Evolutionary conservation across 2,113 vertebrate genomes (phyloP).

Genomic region (Fulica atra): DNA sequence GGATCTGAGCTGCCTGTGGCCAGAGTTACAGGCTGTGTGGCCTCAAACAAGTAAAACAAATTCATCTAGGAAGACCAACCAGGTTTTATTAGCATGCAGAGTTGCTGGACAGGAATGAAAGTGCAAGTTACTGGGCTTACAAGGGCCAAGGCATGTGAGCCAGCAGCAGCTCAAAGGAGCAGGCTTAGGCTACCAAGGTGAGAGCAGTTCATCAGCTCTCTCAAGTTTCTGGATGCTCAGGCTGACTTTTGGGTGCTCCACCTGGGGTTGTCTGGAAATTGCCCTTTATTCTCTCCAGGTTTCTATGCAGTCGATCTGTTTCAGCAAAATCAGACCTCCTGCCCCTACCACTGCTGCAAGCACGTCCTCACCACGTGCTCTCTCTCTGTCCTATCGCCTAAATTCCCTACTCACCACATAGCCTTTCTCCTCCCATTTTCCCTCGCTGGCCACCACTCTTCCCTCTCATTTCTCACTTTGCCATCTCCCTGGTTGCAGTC

Average conservation of each 20-base stretch:
- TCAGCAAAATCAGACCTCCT: not conserved
- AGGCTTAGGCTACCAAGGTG: not conserved
- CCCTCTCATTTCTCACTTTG: not conserved
- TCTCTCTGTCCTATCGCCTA: not conserved
- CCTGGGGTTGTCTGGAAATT: not conserved
- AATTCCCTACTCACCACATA: not conserved
- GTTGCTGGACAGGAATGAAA: not conserved
- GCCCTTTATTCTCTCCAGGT: not conserved
- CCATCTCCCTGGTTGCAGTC: not conserved
- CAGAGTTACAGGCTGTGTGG: not conserved
- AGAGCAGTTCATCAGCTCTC: not conserved
- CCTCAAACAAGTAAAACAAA: not conserved
- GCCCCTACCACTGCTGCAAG: not conserved
- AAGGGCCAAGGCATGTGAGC: not conserved
- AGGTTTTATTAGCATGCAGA: not conserved
- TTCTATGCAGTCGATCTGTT: not conserved
- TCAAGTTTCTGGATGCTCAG: not conserved
- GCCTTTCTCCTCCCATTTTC: not conserved
- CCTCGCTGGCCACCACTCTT: not conserved
- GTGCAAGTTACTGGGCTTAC: not conserved
- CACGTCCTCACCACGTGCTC: not conserved
- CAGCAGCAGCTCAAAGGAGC: not conserved
- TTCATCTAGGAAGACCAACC: not conserved
- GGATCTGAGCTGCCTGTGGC: accelerated
- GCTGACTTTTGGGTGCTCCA: not conserved